Evolutionary conservation across 2,113 vertebrate genomes (phyloP).

Genomic region (Tragelaphus buxtoni): DNA sequence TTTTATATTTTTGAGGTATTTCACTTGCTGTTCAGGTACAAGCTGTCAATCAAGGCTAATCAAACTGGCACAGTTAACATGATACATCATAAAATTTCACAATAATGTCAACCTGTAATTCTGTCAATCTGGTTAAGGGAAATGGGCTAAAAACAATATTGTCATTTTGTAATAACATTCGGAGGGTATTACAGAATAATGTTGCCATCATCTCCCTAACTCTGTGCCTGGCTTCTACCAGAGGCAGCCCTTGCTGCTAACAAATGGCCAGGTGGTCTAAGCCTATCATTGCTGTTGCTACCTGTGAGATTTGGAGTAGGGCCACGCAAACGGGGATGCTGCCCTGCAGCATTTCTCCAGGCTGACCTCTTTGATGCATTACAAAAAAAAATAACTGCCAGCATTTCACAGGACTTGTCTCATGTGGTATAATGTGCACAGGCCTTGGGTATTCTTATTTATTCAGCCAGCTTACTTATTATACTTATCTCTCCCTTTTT

Average conservation of each 20-base stretch:
- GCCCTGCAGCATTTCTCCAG: not conserved
- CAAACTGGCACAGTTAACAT: conserved; percentile 84
- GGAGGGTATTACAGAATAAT: conserved; percentile 73
- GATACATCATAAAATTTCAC: conserved; percentile 86
- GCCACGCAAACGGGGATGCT: not conserved
- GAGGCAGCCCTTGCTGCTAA: not conserved
- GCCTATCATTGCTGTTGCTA: not conserved
- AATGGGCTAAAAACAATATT: conserved; percentile 82
- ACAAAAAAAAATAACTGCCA: not conserved
- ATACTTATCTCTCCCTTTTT: not conserved
- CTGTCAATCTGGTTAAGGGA: conserved; percentile 83
- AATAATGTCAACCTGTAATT: conserved; percentile 86
- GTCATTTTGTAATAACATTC: conserved; percentile 80
- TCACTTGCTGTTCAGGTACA: conserved; percentile 82
- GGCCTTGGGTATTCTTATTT: not conserved
- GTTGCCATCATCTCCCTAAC: conserved; percentile 59
- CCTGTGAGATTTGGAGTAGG: not conserved
- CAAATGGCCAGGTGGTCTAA: not conserved
- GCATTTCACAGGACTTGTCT: not conserved
- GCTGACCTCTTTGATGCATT: not conserved
- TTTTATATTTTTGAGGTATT: conserved; percentile 67
- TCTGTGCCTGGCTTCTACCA: conserved; percentile 15
- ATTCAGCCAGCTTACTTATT: not conserved
- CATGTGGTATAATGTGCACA: not conserved
- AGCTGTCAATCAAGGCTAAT: conserved; percentile 85